phyloP scores from a whole-genome alignment of 2,888 invertebrate genomes.

The Diarsia brunnea region DNA sequence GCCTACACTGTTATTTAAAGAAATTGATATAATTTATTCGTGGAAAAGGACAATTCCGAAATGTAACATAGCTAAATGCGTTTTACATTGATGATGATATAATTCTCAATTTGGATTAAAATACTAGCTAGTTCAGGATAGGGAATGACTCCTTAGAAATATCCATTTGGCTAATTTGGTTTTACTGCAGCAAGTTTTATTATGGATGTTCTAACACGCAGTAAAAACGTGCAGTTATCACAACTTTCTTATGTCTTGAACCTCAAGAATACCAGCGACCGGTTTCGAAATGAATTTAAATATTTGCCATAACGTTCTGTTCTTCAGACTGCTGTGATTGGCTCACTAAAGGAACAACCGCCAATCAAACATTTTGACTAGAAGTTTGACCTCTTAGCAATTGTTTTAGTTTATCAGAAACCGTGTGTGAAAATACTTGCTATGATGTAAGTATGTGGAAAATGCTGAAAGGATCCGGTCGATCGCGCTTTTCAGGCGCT shows the following conservation, averaged over 20 bases:
- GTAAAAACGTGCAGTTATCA: background rate
- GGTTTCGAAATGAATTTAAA: background rate
- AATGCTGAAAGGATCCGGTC: slow-evolving; percentile 32
- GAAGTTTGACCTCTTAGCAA: background rate
- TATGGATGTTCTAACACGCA: background rate
- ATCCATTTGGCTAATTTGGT: background rate
- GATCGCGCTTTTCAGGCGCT: slow-evolving; percentile 14
- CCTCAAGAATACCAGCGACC: background rate
- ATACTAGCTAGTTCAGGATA: too few relatives aligned
- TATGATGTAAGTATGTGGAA: too few relatives aligned
- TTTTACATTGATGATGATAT: too few relatives aligned
- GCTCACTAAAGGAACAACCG: background rate
- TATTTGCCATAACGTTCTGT: background rate
- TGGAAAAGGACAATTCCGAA: background rate
- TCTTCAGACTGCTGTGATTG: background rate
- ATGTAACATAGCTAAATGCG: background rate
- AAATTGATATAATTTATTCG: background rate
- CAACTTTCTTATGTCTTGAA: background rate
- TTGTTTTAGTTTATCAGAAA: background rate
- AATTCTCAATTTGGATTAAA: too few relatives aligned
- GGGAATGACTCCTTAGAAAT: background rate
- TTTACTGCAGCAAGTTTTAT: background rate
- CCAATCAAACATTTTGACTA: background rate
- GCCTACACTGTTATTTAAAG: background rate
- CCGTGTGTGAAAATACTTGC: background rate